Evolutionary conservation across 2,113 vertebrate species (phyloP).

Genomic region (Larimichthys polyactis): DNA sequence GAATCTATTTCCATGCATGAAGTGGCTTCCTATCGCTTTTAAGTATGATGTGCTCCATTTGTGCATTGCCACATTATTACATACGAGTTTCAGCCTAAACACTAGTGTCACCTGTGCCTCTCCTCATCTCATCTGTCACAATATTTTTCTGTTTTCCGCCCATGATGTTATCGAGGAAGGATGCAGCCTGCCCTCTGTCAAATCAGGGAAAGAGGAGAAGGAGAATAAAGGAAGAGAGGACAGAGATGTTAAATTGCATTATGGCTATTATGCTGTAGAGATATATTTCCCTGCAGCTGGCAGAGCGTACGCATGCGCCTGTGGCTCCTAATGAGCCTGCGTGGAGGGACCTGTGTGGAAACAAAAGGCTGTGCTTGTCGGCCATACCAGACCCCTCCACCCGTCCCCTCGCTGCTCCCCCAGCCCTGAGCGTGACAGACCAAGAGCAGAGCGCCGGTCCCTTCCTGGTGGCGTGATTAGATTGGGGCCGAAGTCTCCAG

Average conservation of each 20-base stretch:
- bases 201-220: conserved; percentile 43
- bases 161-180: conserved; percentile 59
- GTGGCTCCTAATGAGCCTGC: conserved; percentile 84
- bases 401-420: conserved; percentile 65
- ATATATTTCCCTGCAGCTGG: conserved; percentile 68
- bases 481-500: conserved; percentile 99
- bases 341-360: conserved; percentile 81
- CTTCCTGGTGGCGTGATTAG: conserved; percentile 99
- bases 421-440: conserved; percentile 91
- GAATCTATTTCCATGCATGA: conserved; percentile 60
- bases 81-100: conserved; percentile 72
- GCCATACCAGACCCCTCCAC: conserved; percentile 65
- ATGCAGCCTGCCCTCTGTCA: conserved; percentile 70
- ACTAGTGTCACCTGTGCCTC: conserved; percentile 75
- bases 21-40: conserved; percentile 56
- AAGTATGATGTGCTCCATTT: conserved; percentile 57
- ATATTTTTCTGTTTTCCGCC: conserved; percentile 60
- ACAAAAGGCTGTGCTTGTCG: conserved; percentile 89
- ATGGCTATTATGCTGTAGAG: conserved; percentile 65
- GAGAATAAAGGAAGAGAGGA: conserved; percentile 54
- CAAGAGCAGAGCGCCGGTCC: conserved; percentile 87
- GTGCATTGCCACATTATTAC: conserved; percentile 64
- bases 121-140: conserved; percentile 73
- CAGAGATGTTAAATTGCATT: conserved; percentile 76
- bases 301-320: conserved; percentile 64